phyloP scores from a whole-genome alignment of 2,888 invertebrate genomes.

The Hirtodrosophila cameraria region DNA sequence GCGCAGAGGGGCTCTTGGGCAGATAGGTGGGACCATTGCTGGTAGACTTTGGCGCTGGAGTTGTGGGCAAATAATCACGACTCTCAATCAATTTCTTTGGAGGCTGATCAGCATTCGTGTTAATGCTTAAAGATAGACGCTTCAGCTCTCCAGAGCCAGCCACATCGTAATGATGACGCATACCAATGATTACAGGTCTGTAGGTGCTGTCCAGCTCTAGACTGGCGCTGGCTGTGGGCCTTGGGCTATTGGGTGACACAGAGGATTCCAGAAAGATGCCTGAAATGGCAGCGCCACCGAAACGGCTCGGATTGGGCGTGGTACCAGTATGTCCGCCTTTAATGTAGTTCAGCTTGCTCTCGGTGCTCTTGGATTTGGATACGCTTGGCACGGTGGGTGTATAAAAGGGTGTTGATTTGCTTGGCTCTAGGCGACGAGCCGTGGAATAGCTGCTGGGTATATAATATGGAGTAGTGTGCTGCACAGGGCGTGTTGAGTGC shows the following conservation, averaged over 20 bases:
- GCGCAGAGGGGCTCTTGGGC: conserved; percentile 65
- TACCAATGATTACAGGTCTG: conserved; percentile 73
- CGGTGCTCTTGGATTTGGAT: conserved; percentile 70
- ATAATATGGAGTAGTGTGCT: conserved; percentile 70
- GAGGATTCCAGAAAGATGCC: conserved; percentile 64
- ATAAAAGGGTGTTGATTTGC: conserved; percentile 83
- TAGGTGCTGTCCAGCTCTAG: conserved; percentile 62
- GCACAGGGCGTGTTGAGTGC: conserved; percentile 54
- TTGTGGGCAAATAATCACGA: conserved; percentile 64
- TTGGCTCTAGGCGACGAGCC: conserved; percentile 80
- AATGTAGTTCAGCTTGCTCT: conserved; percentile 71
- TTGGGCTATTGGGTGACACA: conserved; percentile 41
- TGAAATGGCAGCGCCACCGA: conserved; percentile 55
- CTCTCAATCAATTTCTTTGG: conserved; percentile 45
- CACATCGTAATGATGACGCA: conserved; percentile 73
- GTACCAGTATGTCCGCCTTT: conserved; percentile 66
- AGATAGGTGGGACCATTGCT: conserved; percentile 81
- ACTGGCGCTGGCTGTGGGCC: conserved; percentile 53
- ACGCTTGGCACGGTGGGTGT: conserved; percentile 83
- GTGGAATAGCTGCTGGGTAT: conserved; percentile 80
- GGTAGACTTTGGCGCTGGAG: conserved; percentile 60
- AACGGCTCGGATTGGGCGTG: conserved; percentile 75
- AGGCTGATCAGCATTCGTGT: conserved; percentile 48
- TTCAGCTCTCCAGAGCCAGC: conserved; percentile 63
- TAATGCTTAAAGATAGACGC: conserved; percentile 36